Evolutionary conservation across 2,113 vertebrate species (phyloP).

Genomic region (Grammomys surdaster): DNA sequence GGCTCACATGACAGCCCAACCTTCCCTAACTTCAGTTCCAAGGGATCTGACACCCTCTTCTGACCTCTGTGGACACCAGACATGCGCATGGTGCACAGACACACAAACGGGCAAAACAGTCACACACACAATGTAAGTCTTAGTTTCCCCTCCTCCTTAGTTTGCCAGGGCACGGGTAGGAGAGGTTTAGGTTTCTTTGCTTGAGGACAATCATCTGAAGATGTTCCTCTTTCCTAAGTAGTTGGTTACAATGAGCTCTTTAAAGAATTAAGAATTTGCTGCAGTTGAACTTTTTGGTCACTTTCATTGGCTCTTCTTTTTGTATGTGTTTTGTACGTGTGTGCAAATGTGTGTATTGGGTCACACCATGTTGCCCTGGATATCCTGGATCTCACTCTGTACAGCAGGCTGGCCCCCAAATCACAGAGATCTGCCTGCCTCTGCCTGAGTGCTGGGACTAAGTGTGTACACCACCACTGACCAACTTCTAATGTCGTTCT

Average conservation of each 20-base stretch:
- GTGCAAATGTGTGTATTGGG: not conserved
- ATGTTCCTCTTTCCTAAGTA: conserved; percentile 36
- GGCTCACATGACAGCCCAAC: not conserved
- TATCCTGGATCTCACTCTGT: not conserved
- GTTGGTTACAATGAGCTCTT: not conserved
- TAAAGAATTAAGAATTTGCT: conserved; percentile 30
- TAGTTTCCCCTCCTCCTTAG: too few species aligned
- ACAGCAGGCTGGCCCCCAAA: not conserved
- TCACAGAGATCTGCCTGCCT: not conserved
- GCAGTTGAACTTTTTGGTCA: conserved; percentile 40
- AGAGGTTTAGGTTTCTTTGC: not conserved
- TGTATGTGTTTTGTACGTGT: not conserved
- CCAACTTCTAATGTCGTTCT: not conserved
- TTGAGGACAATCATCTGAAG: conserved; percentile 1
- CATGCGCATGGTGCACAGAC: not conserved
- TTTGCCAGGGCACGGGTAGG: not conserved
- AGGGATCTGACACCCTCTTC: not conserved
- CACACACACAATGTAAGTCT: too few species aligned
- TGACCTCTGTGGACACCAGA: not conserved
- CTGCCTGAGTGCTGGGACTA: not conserved
- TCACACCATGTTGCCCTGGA: not conserved
- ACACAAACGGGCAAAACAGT: not conserved
- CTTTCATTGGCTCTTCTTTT: conserved; percentile 30
- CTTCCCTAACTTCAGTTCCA: not conserved
- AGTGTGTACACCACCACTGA: not conserved